Evolutionary conservation across 1,140 invertebrate species (phyloP).

Genomic region (Saccostrea cuccullata): DNA sequence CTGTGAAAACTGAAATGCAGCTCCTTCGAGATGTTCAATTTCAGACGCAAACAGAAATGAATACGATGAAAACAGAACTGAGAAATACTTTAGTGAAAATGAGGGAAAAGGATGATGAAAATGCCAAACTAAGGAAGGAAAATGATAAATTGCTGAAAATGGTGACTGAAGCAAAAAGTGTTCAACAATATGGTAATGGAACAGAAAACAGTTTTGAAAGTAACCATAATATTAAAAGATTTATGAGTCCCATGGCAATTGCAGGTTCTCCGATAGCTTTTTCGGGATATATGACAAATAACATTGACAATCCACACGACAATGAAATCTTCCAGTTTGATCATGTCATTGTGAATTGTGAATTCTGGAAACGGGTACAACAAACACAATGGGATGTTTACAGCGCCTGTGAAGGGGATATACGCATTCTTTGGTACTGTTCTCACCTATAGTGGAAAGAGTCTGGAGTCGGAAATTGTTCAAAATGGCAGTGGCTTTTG

Average conservation of each 20-base stretch:
- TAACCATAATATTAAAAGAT: neutral
- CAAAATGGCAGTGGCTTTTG: neutral
- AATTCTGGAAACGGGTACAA: constrained; percentile 25
- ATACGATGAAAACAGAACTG: neutral
- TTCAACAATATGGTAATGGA: neutral
- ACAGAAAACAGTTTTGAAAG: neutral
- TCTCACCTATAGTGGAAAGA: neutral
- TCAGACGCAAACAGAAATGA: neutral
- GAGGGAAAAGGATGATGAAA: neutral
- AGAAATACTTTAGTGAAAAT: neutral
- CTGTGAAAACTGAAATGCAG: neutral
- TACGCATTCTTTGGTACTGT: constrained; percentile 17
- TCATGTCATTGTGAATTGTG: neutral
- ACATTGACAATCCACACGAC: neutral
- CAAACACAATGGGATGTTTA: constrained; percentile 19
- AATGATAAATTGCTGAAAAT: neutral
- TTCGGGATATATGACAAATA: neutral
- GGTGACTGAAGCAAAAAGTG: neutral
- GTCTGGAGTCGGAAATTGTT: neutral
- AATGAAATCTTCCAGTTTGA: neutral
- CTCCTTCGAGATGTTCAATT: neutral
- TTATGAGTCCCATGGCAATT: neutral
- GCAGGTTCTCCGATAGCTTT: neutral
- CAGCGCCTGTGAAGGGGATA: neutral
- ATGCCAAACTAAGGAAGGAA: neutral